These are phyloP conservation scores for Chymomyza caudatula DNA, from an alignment of 2,888 invertebrate species.

Conservation along the genomic window DNA sequence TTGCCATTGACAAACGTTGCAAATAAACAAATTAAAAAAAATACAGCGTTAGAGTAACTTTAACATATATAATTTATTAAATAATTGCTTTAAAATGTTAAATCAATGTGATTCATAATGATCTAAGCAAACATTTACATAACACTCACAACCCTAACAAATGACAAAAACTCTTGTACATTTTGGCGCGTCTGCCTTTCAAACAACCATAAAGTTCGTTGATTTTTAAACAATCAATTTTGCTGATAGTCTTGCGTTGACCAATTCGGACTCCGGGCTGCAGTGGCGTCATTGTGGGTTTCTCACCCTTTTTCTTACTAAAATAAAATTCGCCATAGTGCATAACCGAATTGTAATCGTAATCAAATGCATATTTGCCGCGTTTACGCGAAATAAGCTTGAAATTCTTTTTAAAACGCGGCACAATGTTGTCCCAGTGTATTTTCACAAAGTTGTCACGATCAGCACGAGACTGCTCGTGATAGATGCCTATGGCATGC, in stretches of 20 bases:
- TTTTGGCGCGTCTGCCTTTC: conserved; percentile 72
- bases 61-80: conserved; percentile 34
- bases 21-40: background rate
- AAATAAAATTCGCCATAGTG: conserved; percentile 86
- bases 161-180: conserved; percentile 74
- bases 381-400: conserved; percentile 83
- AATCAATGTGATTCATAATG: conserved; percentile 73
- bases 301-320: conserved; percentile 80
- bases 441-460: conserved; percentile 82
- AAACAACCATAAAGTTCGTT: conserved; percentile 83
- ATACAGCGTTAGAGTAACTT: background rate
- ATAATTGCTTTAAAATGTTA: conserved; percentile 9
- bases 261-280: conserved; percentile 81
- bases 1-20: too few species aligned
- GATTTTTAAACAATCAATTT: conserved; percentile 84
- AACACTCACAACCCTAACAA: conserved; percentile 68
- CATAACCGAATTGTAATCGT: conserved; percentile 89
- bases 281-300: conserved; percentile 82
- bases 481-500: conserved; percentile 89
- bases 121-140: background rate
- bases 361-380: conserved; percentile 84
- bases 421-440: conserved; percentile 81
- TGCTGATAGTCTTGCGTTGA: conserved; percentile 82
- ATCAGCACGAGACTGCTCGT: conserved; percentile 88
- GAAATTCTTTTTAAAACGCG: conserved; percentile 82